Percentiles rank a stretch among this genome's conserved stretches.
Conservation (phyloP, 2,888 invertebrate genomes). For the Actias luna region DNA sequence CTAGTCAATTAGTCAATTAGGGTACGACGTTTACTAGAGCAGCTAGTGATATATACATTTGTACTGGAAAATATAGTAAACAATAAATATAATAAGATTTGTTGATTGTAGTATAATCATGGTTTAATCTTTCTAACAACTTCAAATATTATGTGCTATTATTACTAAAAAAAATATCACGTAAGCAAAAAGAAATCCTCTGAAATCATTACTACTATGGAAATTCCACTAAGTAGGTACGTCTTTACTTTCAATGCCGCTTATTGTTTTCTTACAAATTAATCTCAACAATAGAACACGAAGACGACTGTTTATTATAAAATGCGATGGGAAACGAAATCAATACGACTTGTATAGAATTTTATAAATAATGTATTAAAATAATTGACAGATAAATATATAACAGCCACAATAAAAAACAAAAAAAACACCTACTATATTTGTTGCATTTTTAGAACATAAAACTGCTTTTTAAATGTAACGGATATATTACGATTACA, state of each 20-base stretch:
- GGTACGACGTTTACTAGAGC: too few species aligned
- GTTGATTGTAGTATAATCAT: neutral
- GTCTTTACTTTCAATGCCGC: slow-evolving; percentile 2
- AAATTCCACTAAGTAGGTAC: neutral
- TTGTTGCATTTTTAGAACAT: neutral
- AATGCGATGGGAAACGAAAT: neutral
- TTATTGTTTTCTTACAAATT: neutral
- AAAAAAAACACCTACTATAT: neutral
- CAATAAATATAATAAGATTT: too few species aligned
- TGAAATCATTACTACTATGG: neutral
- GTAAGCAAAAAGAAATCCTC: neutral
- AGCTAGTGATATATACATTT: too few species aligned
- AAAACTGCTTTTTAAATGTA: too few species aligned
- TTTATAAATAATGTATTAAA: neutral
- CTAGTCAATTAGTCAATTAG: too few species aligned
- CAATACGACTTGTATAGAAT: neutral
- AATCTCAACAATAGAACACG: neutral
- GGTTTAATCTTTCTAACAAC: neutral
- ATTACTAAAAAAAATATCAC: neutral
- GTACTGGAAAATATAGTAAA: too few species aligned
- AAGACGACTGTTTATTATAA: neutral
- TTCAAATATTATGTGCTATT: neutral
- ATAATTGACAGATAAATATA: neutral
- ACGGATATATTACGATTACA: too few species aligned
- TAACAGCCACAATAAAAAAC: neutral